Evolutionary conservation across 1,140 invertebrate genomes (phyloP), one percentile per base, ranked within the genome.

Genomic region (Octopus sinensis): DNA sequence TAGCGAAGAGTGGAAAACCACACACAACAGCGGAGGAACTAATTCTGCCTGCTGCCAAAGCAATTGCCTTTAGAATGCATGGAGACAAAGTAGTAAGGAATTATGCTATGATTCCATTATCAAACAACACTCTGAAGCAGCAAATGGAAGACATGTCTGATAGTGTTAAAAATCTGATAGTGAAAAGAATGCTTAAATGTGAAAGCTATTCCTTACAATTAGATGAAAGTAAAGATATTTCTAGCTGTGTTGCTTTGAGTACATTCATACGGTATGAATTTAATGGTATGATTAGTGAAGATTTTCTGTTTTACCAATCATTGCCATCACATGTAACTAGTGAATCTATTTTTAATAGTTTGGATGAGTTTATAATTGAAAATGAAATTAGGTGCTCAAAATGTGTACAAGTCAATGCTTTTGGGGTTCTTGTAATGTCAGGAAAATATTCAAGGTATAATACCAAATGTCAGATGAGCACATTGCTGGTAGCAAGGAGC

Each of bases 231-330:
- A 77, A n/a, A 17, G 76, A 77, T 53, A 43, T 77, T 43, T 51
- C 17, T 10, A 43, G 52, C 76, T 13, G 17, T 13, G 7, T 4
- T 53, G 13, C 23, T 43, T 13, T 77, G 7, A 6, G 23, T 17
- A 5, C 17, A 23, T 77, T 77, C 17, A 43, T 77, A 52, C 30
- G 76, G 5, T 77, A 77, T 17, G 76, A 77, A 77, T 43, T 17
- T 17, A 17, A 77, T 6, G 17, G 43, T 0, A 77, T 43, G 7
- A 77, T 77, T 7, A 77, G 52, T 3, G 76, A 77, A 77, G 76
- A 77, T 51, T 77, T 77, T 17, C 23, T 77, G 4, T 77, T 77
- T 77, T 77, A 51, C 30, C 30, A 77, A 7, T 77, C 76, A 43
- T 43, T 77, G 6, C 76, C 30, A 6, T 13, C 76, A 77, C 17